These are phyloP conservation scores for Sinotaia quadrata DNA, from an alignment of 2,888 invertebrate genomes.

Conservation along the genomic window DNA sequence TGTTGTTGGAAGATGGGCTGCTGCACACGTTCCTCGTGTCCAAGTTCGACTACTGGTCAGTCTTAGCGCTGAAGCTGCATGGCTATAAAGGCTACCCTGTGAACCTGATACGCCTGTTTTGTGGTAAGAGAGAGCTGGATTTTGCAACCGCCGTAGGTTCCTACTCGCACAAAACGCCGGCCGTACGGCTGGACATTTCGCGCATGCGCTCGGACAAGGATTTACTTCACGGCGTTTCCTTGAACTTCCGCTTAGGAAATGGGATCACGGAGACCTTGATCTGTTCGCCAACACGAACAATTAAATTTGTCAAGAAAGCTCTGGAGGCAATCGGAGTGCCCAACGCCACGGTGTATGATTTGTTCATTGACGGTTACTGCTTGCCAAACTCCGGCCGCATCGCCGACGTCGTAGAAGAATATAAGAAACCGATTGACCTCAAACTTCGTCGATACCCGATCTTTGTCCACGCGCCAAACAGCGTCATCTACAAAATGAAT, in stretches of 20 bases:
- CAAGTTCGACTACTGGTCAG: slow-evolving; percentile 62
- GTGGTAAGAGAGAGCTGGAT: slow-evolving; percentile 43
- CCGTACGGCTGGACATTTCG: slow-evolving; percentile 49
- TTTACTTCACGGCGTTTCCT: slow-evolving; percentile 52
- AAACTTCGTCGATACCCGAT: slow-evolving; percentile 58
- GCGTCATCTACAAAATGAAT: slow-evolving; percentile 59
- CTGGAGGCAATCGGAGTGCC: slow-evolving; percentile 58
- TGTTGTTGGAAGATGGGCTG: slow-evolving; percentile 30
- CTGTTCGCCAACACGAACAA: slow-evolving; percentile 49
- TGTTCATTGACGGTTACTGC: slow-evolving; percentile 45
- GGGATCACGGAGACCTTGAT: slow-evolving; percentile 57
- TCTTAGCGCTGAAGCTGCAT: slow-evolving; percentile 61
- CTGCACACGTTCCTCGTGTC: slow-evolving; percentile 45
- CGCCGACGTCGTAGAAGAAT: slow-evolving; percentile 50
- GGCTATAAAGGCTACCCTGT: slow-evolving; percentile 58
- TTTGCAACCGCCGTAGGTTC: slow-evolving; percentile 51
- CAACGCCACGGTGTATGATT: slow-evolving; percentile 55
- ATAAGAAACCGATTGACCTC: slow-evolving; percentile 46
- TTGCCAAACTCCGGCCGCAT: slow-evolving; percentile 48
- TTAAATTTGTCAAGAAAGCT: slow-evolving; percentile 51
- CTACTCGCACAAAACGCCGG: slow-evolving; percentile 32
- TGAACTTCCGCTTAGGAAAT: slow-evolving; percentile 51
- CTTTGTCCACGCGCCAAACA: slow-evolving; percentile 55
- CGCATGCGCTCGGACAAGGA: slow-evolving; percentile 50
- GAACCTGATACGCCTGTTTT: slow-evolving; percentile 54